Evolutionary conservation across 2,797 vertebrate genomes (phyloP).

Genomic region (Sphaeramia orbicularis): DNA sequence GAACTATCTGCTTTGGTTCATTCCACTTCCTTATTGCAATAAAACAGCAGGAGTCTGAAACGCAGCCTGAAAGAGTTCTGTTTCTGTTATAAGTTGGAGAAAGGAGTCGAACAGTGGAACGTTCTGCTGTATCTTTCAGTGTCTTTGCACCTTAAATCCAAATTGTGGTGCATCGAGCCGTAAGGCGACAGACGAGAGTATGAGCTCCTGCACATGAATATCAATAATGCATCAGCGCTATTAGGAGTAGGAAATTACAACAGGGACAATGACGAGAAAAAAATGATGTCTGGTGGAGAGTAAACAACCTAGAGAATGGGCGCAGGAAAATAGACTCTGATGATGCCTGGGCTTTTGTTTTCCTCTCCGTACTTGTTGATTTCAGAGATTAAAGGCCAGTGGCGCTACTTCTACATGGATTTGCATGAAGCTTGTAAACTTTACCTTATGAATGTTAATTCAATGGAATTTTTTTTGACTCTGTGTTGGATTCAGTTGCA

Average conservation of each 20-base stretch:
- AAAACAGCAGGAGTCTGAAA: slow-evolving; percentile 19
- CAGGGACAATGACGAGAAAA: slow-evolving; percentile 3
- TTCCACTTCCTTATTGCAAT: no score
- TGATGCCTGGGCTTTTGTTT: not conserved
- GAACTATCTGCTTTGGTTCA: no score
- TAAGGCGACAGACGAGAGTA: slow-evolving; percentile 1
- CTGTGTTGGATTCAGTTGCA: not conserved
- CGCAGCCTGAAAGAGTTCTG: slow-evolving; percentile 1
- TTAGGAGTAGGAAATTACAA: not conserved
- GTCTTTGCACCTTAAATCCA: slow-evolving; percentile 10
- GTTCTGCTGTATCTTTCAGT: slow-evolving; percentile 8
- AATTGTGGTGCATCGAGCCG: slow-evolving; percentile 29
- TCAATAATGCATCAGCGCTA: not conserved
- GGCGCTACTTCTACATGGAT: no score
- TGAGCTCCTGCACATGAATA: not conserved
- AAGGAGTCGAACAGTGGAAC: slow-evolving; percentile 21
- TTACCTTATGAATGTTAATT: not conserved
- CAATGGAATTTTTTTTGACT: not conserved
- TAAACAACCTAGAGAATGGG: slow-evolving; percentile 5
- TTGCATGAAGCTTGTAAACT: no score
- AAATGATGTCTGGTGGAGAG: no score
- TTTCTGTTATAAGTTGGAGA: slow-evolving; percentile 2
- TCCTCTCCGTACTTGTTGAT: no score
- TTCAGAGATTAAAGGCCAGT: no score
- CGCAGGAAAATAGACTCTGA: not conserved